Evolutionary conservation across 2,888 invertebrate genomes (phyloP).

Genomic region (Hypena proboscidalis): DNA sequence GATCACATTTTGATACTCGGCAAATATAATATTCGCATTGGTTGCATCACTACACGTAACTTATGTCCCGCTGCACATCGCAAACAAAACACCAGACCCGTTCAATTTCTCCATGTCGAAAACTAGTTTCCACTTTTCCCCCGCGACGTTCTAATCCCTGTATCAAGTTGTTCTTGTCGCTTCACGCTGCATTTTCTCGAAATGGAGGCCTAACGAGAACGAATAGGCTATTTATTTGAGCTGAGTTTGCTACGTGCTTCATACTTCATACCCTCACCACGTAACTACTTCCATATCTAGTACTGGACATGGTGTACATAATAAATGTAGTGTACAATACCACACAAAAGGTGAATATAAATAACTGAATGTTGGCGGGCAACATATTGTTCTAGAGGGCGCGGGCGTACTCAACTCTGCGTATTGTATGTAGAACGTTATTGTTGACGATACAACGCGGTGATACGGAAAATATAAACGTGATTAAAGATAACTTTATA

Average conservation of each 20-base stretch:
- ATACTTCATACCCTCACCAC: constrained; percentile 53
- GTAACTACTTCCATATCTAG: constrained; percentile 60
- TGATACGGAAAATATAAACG: too few relatives aligned
- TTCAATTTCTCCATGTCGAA: constrained; percentile 30
- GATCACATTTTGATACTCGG: too few relatives aligned
- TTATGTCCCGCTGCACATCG: constrained; percentile 46
- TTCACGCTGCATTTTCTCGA: constrained; percentile 52
- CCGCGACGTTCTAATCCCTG: constrained; percentile 36
- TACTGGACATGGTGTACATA: constrained; percentile 55
- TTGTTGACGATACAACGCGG: too few relatives aligned
- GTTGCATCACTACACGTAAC: too few relatives aligned
- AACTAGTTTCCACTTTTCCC: constrained; percentile 38
- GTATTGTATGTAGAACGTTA: constrained; percentile 1
- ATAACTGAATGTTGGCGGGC: constrained; percentile 37
- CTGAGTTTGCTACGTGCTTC: constrained; percentile 60
- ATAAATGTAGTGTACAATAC: constrained; percentile 51
- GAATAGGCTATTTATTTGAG: constrained; percentile 67
- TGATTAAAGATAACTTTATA: too few relatives aligned
- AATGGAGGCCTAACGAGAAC: constrained; percentile 61
- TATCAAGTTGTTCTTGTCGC: constrained; percentile 32
- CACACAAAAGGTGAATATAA: constrained; percentile 47
- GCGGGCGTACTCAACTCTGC: background rate
- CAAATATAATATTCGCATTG: too few relatives aligned
- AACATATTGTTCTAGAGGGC: constrained; percentile 27
- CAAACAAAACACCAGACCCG: constrained; percentile 37